phyloP scores from a whole-genome alignment of 35 echinoderm and acorn worm species.

The Heliocidaris tuberculata region DNA sequence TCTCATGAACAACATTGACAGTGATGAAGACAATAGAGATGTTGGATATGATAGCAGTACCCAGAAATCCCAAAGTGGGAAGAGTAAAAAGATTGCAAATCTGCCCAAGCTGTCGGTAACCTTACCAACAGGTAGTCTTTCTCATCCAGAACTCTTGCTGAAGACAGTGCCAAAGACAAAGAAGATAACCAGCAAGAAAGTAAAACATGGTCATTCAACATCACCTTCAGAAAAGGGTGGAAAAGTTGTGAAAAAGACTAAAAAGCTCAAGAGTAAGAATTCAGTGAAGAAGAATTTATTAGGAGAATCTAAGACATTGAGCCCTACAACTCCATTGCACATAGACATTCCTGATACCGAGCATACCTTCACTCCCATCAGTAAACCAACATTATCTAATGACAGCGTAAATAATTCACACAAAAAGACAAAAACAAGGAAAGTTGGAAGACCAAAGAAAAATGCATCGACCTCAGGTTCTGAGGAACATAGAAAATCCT shows the following conservation, averaged over 20 bases:
- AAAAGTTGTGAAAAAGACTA: slow-evolving; percentile 61
- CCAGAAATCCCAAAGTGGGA: slow-evolving; percentile 27
- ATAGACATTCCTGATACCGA: slow-evolving; percentile 84
- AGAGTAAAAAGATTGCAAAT: slow-evolving; percentile 9
- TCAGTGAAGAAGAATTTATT: slow-evolving; percentile 58
- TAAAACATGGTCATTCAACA: neutral
- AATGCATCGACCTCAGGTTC: neutral
- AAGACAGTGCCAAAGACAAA: slow-evolving; percentile 36
- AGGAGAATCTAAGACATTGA: neutral
- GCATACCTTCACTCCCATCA: slow-evolving; percentile 49
- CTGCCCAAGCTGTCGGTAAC: slow-evolving; percentile 40
- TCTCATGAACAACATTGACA: slow-evolving; percentile 41
- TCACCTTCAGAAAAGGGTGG: slow-evolving; percentile 48
- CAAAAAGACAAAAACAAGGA: slow-evolving; percentile 21
- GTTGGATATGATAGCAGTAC: slow-evolving; percentile 45
- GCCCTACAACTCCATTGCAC: slow-evolving; percentile 75
- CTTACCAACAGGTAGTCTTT: slow-evolving; percentile 36
- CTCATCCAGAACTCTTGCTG: slow-evolving; percentile 22
- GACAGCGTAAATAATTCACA: neutral
- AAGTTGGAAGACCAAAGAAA: slow-evolving; percentile 47
- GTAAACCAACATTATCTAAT: slow-evolving; percentile 7
- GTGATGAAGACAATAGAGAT: slow-evolving; percentile 47
- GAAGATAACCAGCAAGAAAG: neutral
- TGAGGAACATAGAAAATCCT: slow-evolving; percentile 13
- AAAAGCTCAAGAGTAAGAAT: slow-evolving; percentile 68